Percentiles rank a stretch among this genome's conserved stretches.
phyloP scores from a whole-genome alignment of 1,140 invertebrate species.

The Octopus bimaculoides region DNA sequence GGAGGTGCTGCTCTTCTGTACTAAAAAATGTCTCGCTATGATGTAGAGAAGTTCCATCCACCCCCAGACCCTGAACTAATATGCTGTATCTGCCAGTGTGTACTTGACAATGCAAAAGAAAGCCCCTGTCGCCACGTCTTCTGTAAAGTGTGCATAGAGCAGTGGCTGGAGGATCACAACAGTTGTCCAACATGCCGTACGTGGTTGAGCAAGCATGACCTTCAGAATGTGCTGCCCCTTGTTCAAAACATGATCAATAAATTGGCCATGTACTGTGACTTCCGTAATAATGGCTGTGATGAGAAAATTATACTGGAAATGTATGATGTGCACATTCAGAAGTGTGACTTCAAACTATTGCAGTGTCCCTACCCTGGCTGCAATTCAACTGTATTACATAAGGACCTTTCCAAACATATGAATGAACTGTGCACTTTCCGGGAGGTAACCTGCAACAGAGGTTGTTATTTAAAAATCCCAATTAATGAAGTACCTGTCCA shows the following conservation, averaged over 20 bases:
- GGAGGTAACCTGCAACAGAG: constrained; percentile 24
- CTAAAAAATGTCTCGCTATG: constrained; percentile 43
- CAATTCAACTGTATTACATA: constrained; percentile 19
- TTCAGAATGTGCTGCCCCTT: constrained; percentile 43
- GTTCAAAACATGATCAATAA: constrained; percentile 50
- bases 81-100: constrained; percentile 50
- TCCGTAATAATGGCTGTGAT: constrained; percentile 34
- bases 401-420: constrained; percentile 31
- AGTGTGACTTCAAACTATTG: constrained; percentile 29
- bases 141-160: constrained; percentile 45
- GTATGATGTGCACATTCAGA: constrained; percentile 28
- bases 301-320: constrained; percentile 30
- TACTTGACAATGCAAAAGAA: constrained; percentile 42
- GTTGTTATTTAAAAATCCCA: constrained; percentile 33
- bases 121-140: constrained; percentile 50
- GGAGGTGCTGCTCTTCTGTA: too few relatives aligned
- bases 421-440: constrained; percentile 27
- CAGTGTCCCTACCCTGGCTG: constrained; percentile 28
- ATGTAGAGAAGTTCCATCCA: constrained; percentile 44
- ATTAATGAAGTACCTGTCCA: constrained; percentile 22
- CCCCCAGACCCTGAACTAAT: constrained; percentile 45
- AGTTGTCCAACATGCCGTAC: constrained; percentile 47
- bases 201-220: constrained; percentile 22
- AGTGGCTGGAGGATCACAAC: constrained; percentile 33
- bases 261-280: constrained; percentile 36